phyloP scores from a whole-genome alignment of 2,888 invertebrate genomes.

The Tupiocoris notatus region DNA sequence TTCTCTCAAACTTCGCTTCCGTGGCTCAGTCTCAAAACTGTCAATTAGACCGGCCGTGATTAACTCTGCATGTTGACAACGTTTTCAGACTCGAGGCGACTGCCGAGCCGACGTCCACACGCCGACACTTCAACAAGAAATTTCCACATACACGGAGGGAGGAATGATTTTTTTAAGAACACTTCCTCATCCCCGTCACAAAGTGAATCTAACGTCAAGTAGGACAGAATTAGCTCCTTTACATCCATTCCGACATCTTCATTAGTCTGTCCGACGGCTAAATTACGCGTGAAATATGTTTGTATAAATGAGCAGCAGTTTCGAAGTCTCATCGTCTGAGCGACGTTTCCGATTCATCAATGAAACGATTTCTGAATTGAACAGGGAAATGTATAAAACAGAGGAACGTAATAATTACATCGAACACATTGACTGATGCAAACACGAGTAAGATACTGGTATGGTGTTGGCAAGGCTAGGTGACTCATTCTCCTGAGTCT shows the following conservation, averaged over 20 bases:
- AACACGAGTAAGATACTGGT: too few relatives aligned
- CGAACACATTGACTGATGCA: too few relatives aligned
- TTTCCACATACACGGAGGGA: background rate
- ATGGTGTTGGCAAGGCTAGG: too few relatives aligned
- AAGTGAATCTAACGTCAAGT: background rate
- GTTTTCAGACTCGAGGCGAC: conserved; percentile 10
- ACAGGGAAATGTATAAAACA: too few relatives aligned
- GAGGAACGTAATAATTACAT: too few relatives aligned
- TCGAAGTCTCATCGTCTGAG: background rate
- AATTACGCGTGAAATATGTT: conserved; percentile 32
- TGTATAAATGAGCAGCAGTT: conserved; percentile 18
- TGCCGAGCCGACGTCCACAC: background rate
- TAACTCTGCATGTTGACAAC: conserved; percentile 35
- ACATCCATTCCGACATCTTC: conserved; percentile 36
- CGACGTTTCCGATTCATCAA: conserved; percentile 16
- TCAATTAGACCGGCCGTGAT: conserved; percentile 32
- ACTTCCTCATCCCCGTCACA: background rate
- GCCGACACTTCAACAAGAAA: background rate
- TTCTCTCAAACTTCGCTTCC: conserved; percentile 7
- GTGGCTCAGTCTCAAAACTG: conserved; percentile 15
- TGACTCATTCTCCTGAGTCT: too few relatives aligned
- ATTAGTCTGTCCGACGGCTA: conserved; percentile 23
- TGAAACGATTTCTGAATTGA: too few relatives aligned
- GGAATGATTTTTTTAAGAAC: background rate
- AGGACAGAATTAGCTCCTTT: conserved; percentile 32